Evolutionary conservation across 1,140 invertebrate genomes (phyloP), one percentile per base, ranked within the genome.

Genomic region (Camponotus floridanus): DNA sequence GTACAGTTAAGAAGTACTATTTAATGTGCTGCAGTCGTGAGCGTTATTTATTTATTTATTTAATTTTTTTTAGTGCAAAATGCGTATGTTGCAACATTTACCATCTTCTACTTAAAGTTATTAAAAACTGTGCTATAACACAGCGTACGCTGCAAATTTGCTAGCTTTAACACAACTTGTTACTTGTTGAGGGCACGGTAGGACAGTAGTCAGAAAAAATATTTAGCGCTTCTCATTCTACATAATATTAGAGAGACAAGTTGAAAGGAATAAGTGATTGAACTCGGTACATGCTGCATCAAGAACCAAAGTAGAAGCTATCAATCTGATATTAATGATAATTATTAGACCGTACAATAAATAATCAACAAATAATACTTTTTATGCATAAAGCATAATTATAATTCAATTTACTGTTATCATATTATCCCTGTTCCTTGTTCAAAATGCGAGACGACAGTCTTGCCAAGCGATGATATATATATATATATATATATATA

Each of bases 251-350:
- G 68, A 78, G 36, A 51, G 31, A 67, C 7, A 31, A 70, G 21
- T 18, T 26, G n/a, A 8, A 26, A 42, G 31, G 15, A 36, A 71
- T 18, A 15, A 48, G 18, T 26, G 26, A 85, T 87, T 90, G 88
- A 90, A 90, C 64, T 90, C 61, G 70, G 62, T 59, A 39, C 78
- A 61, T 76, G 86, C 65, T 90, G 88, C 57, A 78, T 86, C 70
- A 73, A 65, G 87, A 91, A 91, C 90, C 90, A 91, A 91, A 90
- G 84, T 87, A 39, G 62, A 71, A 90, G 48, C 87, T 86, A 87
- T 90, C 74, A 62, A 90, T 86, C 62, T 83, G 86, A 51, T 90
- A 90, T 90, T 90, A 90, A 83, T 76, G 88, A 90, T 91, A 76
- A 86, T 42, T 26, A 26, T 26, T 78, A 57, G 76, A 90, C 62